A percentile compares a stretch with the other conserved stretches of the same genome.
Conservation (phyloP, 2,888 invertebrate species). For the Lasioglossum leucozonium region DNA sequence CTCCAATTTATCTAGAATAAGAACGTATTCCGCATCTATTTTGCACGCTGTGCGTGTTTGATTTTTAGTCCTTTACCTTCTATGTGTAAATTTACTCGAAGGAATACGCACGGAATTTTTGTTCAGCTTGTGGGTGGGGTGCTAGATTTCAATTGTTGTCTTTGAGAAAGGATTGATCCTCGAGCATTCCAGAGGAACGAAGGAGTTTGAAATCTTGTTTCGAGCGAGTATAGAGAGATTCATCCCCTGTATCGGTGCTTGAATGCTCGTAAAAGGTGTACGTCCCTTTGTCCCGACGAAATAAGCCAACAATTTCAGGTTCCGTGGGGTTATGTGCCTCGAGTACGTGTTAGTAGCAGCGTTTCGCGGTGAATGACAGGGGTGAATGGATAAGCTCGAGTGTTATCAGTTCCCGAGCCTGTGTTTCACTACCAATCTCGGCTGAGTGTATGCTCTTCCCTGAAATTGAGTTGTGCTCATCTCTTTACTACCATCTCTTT, state of each 20-base stretch:
- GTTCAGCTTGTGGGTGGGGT: neutral
- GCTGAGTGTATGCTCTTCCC: neutral
- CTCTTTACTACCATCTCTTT: neutral
- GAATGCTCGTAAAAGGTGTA: neutral
- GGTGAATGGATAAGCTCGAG: neutral
- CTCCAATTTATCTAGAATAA: too few species aligned
- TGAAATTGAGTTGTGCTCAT: neutral
- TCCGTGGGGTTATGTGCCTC: neutral
- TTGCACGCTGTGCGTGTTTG: neutral
- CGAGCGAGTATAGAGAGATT: neutral
- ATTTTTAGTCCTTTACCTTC: neutral
- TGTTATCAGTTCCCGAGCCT: neutral
- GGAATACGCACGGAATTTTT: neutral
- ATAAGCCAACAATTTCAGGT: neutral
- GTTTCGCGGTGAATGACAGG: neutral
- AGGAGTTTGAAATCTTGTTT: neutral
- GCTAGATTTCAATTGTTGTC: neutral
- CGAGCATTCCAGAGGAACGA: neutral
- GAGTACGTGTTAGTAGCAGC: neutral
- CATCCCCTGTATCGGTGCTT: neutral
- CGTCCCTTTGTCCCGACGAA: neutral
- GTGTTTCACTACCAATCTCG: neutral
- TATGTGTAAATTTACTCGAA: neutral
- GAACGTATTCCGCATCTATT: too few species aligned
- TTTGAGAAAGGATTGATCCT: neutral